Evolutionary conservation across 2,797 vertebrate species (phyloP).

Genomic region (Xiphorhynchus erythropygius): DNA sequence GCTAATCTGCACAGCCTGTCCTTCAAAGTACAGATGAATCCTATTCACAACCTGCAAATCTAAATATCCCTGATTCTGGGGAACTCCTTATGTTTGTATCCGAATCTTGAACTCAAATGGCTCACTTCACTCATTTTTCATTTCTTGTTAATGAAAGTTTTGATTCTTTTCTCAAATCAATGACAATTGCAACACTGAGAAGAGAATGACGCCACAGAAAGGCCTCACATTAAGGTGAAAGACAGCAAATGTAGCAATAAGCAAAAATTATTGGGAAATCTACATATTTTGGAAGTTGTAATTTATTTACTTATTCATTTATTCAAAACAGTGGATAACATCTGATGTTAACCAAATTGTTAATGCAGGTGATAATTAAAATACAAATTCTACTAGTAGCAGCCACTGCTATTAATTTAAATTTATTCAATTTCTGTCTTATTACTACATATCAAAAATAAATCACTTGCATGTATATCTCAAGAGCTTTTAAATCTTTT

Average conservation of each 20-base stretch:
- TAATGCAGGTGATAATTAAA: background rate
- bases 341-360: background rate
- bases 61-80: background rate
- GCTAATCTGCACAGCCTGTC: background rate
- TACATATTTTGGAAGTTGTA: background rate
- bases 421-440: background rate
- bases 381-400: background rate
- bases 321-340: background rate
- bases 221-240: background rate
- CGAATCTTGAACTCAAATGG: background rate
- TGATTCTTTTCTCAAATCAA: background rate
- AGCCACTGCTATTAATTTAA: background rate
- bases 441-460: constrained; percentile 15
- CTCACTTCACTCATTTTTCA: background rate
- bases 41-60: fast-evolving
- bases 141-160: background rate
- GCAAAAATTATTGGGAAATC: background rate
- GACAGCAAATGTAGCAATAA: background rate
- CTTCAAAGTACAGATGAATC: background rate
- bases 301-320: background rate
- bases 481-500: constrained; percentile 1
- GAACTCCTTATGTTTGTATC: background rate
- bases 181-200: background rate
- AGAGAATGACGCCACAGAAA: background rate
- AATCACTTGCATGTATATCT: background rate